These are phyloP conservation scores for Nerophis lumbriciformis DNA, from an alignment of 2,113 vertebrate species.

Conservation along the genomic window DNA sequence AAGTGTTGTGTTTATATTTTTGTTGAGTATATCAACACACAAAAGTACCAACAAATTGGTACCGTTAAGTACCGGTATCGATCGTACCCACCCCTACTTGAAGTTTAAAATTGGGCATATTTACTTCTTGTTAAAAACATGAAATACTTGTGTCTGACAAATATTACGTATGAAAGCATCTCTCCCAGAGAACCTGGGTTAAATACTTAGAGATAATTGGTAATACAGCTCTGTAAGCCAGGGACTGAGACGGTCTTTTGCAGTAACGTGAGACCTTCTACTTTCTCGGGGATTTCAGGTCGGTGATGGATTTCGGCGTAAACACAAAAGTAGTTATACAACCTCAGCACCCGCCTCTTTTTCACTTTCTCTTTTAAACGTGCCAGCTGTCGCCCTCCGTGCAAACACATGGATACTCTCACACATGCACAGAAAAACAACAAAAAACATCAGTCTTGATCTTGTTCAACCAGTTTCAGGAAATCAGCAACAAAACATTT, in stretches of 20 bases:
- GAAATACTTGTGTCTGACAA: slow-evolving; percentile 17
- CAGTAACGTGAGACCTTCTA: slow-evolving; percentile 56
- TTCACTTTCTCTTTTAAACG: slow-evolving; percentile 31
- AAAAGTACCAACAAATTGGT: too few relatives aligned
- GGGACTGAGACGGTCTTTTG: slow-evolving; percentile 56
- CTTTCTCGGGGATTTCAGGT: slow-evolving; percentile 52
- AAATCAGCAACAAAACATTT: slow-evolving; percentile 2
- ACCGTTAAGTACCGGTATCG: too few relatives aligned
- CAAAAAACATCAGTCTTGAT: slow-evolving; percentile 25
- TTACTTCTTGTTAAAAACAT: neutral
- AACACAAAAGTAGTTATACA: slow-evolving; percentile 48
- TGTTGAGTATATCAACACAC: too few relatives aligned
- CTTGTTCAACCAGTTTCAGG: slow-evolving; percentile 18
- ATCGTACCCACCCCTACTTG: too few relatives aligned
- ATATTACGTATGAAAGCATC: neutral
- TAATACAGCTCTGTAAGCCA: slow-evolving; percentile 16
- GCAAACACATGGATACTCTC: slow-evolving; percentile 16
- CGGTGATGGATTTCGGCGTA: slow-evolving; percentile 50
- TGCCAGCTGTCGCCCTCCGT: slow-evolving; percentile 47
- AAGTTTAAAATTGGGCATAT: too few relatives aligned
- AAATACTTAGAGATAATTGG: slow-evolving; percentile 39
- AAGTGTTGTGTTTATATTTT: too few relatives aligned
- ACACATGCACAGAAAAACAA: slow-evolving; percentile 1
- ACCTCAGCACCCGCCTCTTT: slow-evolving; percentile 46
- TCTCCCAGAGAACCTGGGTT: slow-evolving; percentile 5